Evolutionary conservation across 2,797 vertebrate species (phyloP), one percentile per base, ranked within the genome.

Genomic region (Mallotus villosus): DNA sequence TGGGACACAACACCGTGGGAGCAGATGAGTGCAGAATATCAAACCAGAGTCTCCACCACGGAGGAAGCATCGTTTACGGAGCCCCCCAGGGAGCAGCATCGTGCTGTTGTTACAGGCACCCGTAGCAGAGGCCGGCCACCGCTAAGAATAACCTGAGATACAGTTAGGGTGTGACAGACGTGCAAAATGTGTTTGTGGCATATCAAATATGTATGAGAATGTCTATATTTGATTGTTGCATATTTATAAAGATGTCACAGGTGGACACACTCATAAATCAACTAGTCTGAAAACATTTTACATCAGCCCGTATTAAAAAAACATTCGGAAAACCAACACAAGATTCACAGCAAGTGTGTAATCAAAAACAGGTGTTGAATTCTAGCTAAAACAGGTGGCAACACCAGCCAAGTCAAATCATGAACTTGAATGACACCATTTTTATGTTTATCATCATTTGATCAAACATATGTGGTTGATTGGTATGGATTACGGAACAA

Each of bases 11-110:
- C 78, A 73, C 76, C 73, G 78, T 57, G 57, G 67, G 74, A 77
- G 71, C 41, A 74, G 78, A 83, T 75, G 74, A 84, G 75, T 65
- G 77, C 72, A 65, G 80, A 81, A 85, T 85, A 81, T 81, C 74
- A 81, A 78, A 75, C 70, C 64, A 22, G 41, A 64, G 77, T 74
- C 74, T 73, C 72, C 58, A 57, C 64, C 75, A 69, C 22, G 32
- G 74, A 71, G 76, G 80, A 78, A 75, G 78, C 63, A 73, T 62
- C 76, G 53, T 86, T 86, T 85, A 85, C 74, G 41, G 75, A 78
- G 70, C 62, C 58, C 24, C 75, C 76, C 7, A 27, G 76, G 72
- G 76, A 77, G 60, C 67, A 19, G 74, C 74, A 77, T 70, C 66
- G 68, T 80, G 80, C 70, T 80, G 79, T 78, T 76, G 71, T 73